Base-by-base conservation (phyloP, 2,888 invertebrate genomes). In the Sinopyrophorus schimmeli region DNA sequence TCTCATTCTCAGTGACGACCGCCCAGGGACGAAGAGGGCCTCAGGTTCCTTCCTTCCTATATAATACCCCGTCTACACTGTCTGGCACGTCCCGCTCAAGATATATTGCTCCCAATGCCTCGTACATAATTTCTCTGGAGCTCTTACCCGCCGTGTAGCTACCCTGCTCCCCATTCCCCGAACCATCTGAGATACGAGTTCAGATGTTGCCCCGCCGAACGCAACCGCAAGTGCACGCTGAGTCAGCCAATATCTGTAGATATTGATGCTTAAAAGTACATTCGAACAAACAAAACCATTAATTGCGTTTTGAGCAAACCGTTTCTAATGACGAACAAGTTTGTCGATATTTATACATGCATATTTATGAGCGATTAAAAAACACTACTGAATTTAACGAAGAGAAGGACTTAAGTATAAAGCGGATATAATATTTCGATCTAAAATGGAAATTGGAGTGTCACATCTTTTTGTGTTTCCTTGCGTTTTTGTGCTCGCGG, bases 81-180 rank as follows among this genome's bases (percentile, higher is more conserved):
- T 73, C 74, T 73, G 67, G 74, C 75, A 74, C 74, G 75, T 74
- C 73, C 70, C 71, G 68, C 61, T 47, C 54, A 61, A 70, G 73
- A 75, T 72, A 72, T 73, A 75, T 73, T 66, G 73, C 73, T 74
- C 75, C 75, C 75, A 69, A 67, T 70, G 74, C 73, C 70, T 73
- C 73, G 73, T 74, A 73, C 74, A 74, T 75, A 74, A 74, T 75
- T 75, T 73, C 72, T 69, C 65, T 60, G 59, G 66, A 67, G 62
- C 64, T 65, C 60, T 53, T 58, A 55, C 59, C 58, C 56, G 47
- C 57, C 53, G 43, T 54, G 58, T 54, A 58, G 64, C 40, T 27
- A 60, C 58, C 56, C 55, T 56, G 46, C 49, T 54, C 47, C 57
- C 47, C 53, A 42, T 49, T 32, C 55, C 51, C 54, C 50, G 38